phyloP scores from a whole-genome alignment of 2,888 invertebrate species.

The Lepetodrilus schrolli region DNA sequence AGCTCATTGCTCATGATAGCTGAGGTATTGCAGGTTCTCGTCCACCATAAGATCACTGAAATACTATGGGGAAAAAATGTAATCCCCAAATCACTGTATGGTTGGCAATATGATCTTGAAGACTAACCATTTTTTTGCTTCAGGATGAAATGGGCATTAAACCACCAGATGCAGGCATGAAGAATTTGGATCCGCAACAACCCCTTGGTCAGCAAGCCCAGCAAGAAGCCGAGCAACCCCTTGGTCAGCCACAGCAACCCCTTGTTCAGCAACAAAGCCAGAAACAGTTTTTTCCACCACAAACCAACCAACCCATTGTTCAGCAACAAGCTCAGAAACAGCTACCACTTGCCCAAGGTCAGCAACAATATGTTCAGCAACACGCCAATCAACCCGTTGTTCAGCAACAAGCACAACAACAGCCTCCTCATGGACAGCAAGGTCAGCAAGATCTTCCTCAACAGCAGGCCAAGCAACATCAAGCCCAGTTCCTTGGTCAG shows the following conservation, averaged over 20 bases:
- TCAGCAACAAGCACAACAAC: not conserved
- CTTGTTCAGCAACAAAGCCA: constrained; percentile 10
- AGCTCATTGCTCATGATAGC: too few species aligned
- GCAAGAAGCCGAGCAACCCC: not conserved
- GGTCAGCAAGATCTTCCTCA: not conserved
- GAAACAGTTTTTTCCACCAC: constrained; percentile 25
- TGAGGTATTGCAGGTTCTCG: too few species aligned
- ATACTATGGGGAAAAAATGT: too few species aligned
- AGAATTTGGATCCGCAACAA: too few species aligned
- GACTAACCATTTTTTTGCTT: not conserved
- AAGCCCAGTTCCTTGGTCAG: not conserved
- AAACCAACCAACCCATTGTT: not conserved
- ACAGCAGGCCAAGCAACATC: not conserved
- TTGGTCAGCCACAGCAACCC: not conserved
- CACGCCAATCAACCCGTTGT: too few species aligned
- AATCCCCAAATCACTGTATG: too few species aligned
- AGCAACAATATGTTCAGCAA: too few species aligned
- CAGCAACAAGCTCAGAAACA: not conserved
- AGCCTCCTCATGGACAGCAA: not conserved
- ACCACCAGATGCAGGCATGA: too few species aligned
- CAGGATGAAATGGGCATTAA: too few species aligned
- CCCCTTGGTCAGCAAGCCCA: not conserved
- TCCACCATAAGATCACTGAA: too few species aligned
- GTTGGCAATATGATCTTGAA: too few species aligned
- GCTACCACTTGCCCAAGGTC: not conserved